Conservation (phyloP, 2,888 invertebrate species). For the Hoplodrina ambigua region DNA sequence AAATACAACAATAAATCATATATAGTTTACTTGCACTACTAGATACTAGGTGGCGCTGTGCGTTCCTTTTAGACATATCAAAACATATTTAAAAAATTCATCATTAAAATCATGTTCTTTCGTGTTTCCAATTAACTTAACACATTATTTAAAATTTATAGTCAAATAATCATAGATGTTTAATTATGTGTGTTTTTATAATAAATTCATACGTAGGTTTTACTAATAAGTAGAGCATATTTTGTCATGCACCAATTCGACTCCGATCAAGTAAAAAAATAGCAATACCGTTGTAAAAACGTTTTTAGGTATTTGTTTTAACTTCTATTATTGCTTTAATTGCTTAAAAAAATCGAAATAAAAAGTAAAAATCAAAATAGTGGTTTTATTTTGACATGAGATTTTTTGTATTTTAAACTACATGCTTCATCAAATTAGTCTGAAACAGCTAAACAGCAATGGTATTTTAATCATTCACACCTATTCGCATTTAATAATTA, state of each 20-base stretch:
- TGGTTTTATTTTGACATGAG: neutral
- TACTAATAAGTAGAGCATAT: neutral
- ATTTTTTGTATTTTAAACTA: neutral
- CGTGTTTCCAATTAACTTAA: too few species aligned
- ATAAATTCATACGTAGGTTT: too few species aligned
- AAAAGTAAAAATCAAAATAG: too few species aligned
- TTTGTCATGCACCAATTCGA: constrained; percentile 37
- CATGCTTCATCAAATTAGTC: neutral
- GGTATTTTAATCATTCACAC: neutral
- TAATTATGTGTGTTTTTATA: too few species aligned
- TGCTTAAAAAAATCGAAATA: too few species aligned
- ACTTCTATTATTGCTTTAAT: neutral
- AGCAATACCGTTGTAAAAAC: constrained; percentile 14
- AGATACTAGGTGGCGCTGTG: constrained; percentile 72
- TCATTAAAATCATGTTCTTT: too few species aligned
- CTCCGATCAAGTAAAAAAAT: constrained; percentile 15
- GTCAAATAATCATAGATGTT: too few species aligned
- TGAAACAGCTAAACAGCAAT: constrained; percentile 1
- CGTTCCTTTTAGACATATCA: neutral
- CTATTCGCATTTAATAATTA: neutral
- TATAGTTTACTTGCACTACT: constrained; percentile 42
- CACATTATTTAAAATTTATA: too few species aligned
- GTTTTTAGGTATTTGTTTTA: neutral
- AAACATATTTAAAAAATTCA: neutral
- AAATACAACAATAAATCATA: neutral